These are phyloP conservation scores for Octonoba sinensis DNA, from an alignment of 2,888 invertebrate genomes.

Conservation along the genomic window DNA sequence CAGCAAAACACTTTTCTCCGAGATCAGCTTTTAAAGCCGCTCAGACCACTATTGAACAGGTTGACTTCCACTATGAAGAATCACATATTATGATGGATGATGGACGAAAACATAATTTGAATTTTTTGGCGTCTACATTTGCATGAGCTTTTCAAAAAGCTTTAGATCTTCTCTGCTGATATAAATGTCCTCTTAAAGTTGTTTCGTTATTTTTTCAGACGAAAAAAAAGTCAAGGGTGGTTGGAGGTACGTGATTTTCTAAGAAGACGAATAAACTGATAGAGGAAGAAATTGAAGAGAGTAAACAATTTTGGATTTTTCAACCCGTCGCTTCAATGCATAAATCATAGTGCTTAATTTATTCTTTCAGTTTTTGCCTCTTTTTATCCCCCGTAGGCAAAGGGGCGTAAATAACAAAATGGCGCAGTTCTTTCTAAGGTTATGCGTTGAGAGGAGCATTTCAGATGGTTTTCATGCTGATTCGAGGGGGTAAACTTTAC, in stretches of 20 bases:
- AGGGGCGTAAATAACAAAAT: too few relatives aligned
- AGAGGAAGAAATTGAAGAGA: not conserved
- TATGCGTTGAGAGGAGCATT: too few relatives aligned
- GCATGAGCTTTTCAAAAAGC: slow-evolving; percentile 54
- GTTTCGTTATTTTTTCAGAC: slow-evolving; percentile 9
- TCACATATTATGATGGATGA: slow-evolving; percentile 61
- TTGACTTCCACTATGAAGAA: slow-evolving; percentile 14
- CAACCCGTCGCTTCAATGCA: slow-evolving; percentile 24
- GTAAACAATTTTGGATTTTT: slow-evolving; percentile 51
- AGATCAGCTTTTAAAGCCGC: not conserved
- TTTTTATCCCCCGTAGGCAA: slow-evolving; percentile 20
- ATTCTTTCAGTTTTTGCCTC: slow-evolving; percentile 43
- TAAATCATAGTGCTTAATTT: slow-evolving; percentile 51
- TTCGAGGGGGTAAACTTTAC: too few relatives aligned
- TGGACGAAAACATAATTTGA: slow-evolving; percentile 58
- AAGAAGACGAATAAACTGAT: not conserved
- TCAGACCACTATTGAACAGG: slow-evolving; percentile 1
- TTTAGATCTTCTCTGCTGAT: slow-evolving; percentile 50
- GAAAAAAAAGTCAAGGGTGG: slow-evolving; percentile 1
- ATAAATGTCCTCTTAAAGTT: slow-evolving; percentile 60
- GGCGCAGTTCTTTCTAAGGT: too few relatives aligned
- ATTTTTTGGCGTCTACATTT: slow-evolving; percentile 57
- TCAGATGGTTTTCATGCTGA: too few relatives aligned
- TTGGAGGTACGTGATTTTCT: slow-evolving; percentile 14
- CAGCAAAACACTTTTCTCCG: too few relatives aligned